phyloP scores from a whole-genome alignment of 2,888 invertebrate species.

The Cyclophora albipunctata region DNA sequence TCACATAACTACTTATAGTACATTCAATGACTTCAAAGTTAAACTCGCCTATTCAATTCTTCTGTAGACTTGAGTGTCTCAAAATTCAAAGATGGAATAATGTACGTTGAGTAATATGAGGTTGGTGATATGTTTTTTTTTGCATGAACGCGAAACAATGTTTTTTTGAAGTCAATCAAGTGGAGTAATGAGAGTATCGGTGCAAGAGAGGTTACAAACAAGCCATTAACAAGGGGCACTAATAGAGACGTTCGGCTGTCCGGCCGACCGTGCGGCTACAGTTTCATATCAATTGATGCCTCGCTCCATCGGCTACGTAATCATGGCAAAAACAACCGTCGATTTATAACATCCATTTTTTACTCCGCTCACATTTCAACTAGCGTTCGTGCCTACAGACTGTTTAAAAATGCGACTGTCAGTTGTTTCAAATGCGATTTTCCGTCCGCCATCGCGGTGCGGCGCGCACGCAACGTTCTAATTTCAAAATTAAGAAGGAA shows the following conservation, averaged over 20 bases:
- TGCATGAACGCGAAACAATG: too few relatives aligned
- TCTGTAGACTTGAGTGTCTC: too few relatives aligned
- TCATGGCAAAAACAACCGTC: conserved; percentile 32
- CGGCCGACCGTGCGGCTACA: too few relatives aligned
- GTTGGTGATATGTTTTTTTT: too few relatives aligned
- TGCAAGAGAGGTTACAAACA: too few relatives aligned
- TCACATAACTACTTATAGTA: too few relatives aligned
- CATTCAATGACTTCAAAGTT: too few relatives aligned
- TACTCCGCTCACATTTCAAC: conserved; percentile 8
- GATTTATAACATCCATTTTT: conserved; percentile 23
- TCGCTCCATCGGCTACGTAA: conserved; percentile 26
- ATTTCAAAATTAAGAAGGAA: conserved; percentile 51
- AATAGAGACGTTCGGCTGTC: conserved; percentile 4
- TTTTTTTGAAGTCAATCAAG: too few relatives aligned
- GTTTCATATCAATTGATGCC: conserved; percentile 9
- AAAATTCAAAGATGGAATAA: too few relatives aligned
- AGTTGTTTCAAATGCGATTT: conserved; percentile 20
- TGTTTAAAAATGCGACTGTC: conserved; percentile 9
- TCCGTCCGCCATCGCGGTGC: conserved; percentile 19
- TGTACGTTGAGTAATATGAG: too few relatives aligned
- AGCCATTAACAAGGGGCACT: background rate
- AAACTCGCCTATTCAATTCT: too few relatives aligned
- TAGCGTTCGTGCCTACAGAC: conserved; percentile 5
- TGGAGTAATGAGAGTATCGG: too few relatives aligned
- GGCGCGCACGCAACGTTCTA: conserved; percentile 40